Base-by-base conservation (phyloP, 2,888 invertebrate genomes). In the Torymus aiolomorphi region DNA sequence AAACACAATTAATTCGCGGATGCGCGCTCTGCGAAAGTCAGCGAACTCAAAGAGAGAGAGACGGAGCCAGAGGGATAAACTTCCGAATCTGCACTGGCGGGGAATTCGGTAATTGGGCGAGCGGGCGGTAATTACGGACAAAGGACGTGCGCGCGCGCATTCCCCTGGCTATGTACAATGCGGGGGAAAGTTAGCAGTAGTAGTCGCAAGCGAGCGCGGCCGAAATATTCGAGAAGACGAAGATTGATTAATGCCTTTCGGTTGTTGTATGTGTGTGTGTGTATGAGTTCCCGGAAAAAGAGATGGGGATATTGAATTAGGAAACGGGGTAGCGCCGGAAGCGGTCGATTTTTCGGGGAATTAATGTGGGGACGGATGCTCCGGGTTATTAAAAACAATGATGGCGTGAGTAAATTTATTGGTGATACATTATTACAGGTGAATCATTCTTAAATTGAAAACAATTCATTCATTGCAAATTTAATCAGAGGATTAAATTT, bases 51-150 rank as follows among this genome's bases (percentile, higher is more conserved):
- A 57, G 18, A 49, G 16, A 49, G 42, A 12, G n/a, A 49, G 42
- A 63, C 20, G 51, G 54, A 8, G 57, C 11, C 14, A 16, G n/a
- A 16, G 16, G 54, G 12, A 59, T 56, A 62, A 31, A 62, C 62
- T 24, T 63, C 54, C 76, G 57, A 73, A 73, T 69, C 18, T 13
- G 14, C 31, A 8, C 42, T 42, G 42, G 8, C 51, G 61, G 49
- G 42, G 52, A 52, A 67, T 79, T 73, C 57, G 76, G 74, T 76
- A 74, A 80, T 79, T 81, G 76, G 69, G 79, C 20, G 63, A 74
- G 49, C 70, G 65, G 42, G 24, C 20, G 42, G 80, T 80, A 78
- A 82, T 82, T 82, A 75, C 78, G 63, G 57, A 81, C 76, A 81
- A 76, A 78, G 71, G 62, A 66, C 63, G 13, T n/a, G 42, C 11